Base-by-base conservation (phyloP, 2,113 vertebrate species). In the Rhegmatorhina hoffmannsi region DNA sequence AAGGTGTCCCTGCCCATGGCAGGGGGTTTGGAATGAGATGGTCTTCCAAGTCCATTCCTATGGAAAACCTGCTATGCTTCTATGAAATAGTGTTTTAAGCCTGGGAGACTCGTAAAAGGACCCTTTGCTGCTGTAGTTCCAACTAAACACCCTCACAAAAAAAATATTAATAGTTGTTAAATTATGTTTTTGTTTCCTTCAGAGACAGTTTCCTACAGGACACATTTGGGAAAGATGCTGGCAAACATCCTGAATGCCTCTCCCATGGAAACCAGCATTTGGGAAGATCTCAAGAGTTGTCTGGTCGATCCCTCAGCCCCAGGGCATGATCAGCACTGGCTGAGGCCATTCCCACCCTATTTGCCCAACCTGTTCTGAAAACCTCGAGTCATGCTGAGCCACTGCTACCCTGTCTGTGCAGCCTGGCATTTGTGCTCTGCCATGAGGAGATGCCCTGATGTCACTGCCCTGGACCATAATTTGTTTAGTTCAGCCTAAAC, bases 251-350 rank as follows among this genome's bases (percentile, higher is more conserved):
- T 10, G 1, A 3, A 16, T 44, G 43, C 47, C 52, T 90, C 47
- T 85, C 78, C 69, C 38, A 50, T 3, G 5, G 74, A 94, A 67
- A 81, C 23, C 26, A 88, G 43, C 1, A 1, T 56, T 87, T 84
- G 78, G 34, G 85, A 92, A 93, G 28, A 68, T 75, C 90, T 81
- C 0, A 2, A 60, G 60, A 75, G 85, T 34, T 15, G 62, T 90
- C 94, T 94, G 79, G 43, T 63, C 60, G 56, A 67, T 92, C 52
- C 82, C 70, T 85, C 33, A 38, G 36, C 90, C 84, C 24, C 5
- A 1, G 44, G 60, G 74, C 23, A 55, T 68, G 60, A 77, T 56
- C 33, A 77, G 47, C 1, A 1, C 56, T 36, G 74, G 60, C 50
- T 93, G 58, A 93, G 62, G 75, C 43, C 1, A 0, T 84, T 90